Evolutionary conservation across 2,113 vertebrate species (phyloP), one percentile per base, ranked within the genome.

Genomic region (Ictidomys tridecemlineatus): DNA sequence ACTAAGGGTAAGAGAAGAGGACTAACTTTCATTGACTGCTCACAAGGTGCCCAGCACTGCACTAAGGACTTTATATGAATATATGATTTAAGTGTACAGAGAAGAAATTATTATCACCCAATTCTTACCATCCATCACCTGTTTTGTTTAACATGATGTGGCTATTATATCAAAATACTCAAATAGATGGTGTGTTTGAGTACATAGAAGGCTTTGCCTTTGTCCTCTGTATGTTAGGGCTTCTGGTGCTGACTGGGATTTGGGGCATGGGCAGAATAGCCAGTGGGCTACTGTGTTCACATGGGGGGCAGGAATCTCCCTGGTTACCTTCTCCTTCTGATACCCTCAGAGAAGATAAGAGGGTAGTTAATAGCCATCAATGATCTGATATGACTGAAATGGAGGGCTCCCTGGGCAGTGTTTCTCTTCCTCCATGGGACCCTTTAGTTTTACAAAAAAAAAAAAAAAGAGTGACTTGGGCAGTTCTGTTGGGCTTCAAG

Each of bases 31-130:
- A 51, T 37, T 85, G 61, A 78, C 39, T 12, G 1, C 48, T 65
- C 37, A 51, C 30, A 42, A 24, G 48, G 73, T 65, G 32, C 22
- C 26, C 14, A 34, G 10, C 14, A 70, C 37, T n/a, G 32, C 14
- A 48, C 53, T 67, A 34, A 70, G 30, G 61, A 70, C 22, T 87
- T 85, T 16, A 24, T 5, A 12, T 77, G 22, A 93, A n/a, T 76
- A 91, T 83, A 51, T 92, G 4, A 7, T 85, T 84, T 90, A 76
- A 69, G 56, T 65, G 16, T 32, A 56, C 85, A 82, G 18, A 77
- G 30, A 95, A 89, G 65, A 89, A 63, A 94, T 86, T 13, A 83
- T 95, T 42, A 42, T 89, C 53, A 88, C 12, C 34, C 10, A 13
- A 63, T 37, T 39, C 30, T 63, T 17, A 74, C 32, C 0, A 45